Base-by-base conservation (phyloP, 2,888 invertebrate species). In the Omphaloscelis lunosa region DNA sequence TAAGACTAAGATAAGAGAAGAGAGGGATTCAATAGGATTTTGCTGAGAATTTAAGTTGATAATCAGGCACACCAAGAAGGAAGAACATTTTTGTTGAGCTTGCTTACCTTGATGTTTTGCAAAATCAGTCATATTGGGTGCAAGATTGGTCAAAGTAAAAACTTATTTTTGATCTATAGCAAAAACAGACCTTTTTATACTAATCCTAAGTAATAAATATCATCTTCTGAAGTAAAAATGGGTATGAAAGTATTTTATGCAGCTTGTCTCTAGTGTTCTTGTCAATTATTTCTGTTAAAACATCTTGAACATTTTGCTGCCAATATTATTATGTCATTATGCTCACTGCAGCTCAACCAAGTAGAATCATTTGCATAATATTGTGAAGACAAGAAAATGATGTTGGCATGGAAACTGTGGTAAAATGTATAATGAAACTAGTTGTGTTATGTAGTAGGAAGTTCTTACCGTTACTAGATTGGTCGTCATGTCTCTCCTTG, bases 401-500 rank as follows among this genome's bases (percentile, higher is more conserved):
- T 70, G 39, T 15, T 83, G 45, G 62, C 41, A 81, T 77, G 59
- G 3, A 65, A 66, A 56, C 34, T 70, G 53, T 66, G 27, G n/a
- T 23, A 27, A 41, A 53, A 58, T 58, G 5, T 62, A 11, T n/a
- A 20, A 27, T 1, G 23, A 41, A 83, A 61, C 27, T 58, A 62
- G 45, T 70, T 59, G 20, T 29, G 11, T 3, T 56, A 62, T 1
- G 17, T 8, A 68, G 51, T 23, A 39, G 56, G 53, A 74, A 78
- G 27, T 79, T 73, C 93, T 93, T 92, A 97, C 97, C 93, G 96
- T 94, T 79, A 95, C 96, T 84, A 97, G 90, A 91, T 97, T 97
- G 84, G 95, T 93, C 80, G 96, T 97, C 92, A 97, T 96, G 90
- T 97, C 97, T 91, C 97, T 94, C 89, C 97, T 95, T 67, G 97